These are phyloP conservation scores for Zosterops japonicus DNA, from an alignment of 2,113 vertebrate species.

Conservation along the genomic window DNA sequence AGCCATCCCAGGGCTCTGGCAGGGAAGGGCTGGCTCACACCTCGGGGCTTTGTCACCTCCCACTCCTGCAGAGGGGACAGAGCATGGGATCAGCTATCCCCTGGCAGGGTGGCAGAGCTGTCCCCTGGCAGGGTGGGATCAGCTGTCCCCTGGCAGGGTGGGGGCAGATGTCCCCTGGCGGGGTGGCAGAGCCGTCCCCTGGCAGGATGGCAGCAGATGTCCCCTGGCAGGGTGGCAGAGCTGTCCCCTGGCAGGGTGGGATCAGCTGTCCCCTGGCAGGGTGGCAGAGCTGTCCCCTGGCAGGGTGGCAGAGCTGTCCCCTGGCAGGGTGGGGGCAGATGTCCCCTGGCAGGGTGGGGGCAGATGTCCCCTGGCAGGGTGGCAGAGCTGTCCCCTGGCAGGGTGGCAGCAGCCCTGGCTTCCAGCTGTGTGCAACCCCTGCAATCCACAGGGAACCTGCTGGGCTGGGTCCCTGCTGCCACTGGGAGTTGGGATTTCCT, in stretches of 20 bases:
- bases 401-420: background rate
- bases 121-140: background rate
- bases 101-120: background rate
- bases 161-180: background rate
- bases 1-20: background rate
- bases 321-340: background rate
- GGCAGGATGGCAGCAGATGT: too few species aligned
- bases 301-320: too few species aligned
- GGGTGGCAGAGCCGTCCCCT: too few species aligned
- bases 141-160: background rate
- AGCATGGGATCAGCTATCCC: background rate
- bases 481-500: background rate
- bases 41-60: background rate
- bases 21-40: background rate
- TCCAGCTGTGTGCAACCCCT: fast-evolving
- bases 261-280: too few species aligned
- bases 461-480: background rate
- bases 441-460: fast-evolving
- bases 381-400: background rate
- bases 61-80: background rate
- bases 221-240: too few species aligned
- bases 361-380: too few species aligned
- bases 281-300: too few species aligned
- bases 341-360: background rate
- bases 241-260: too few species aligned